Evolutionary conservation across 2,113 vertebrate genomes (phyloP).

Genomic region (Parus major): DNA sequence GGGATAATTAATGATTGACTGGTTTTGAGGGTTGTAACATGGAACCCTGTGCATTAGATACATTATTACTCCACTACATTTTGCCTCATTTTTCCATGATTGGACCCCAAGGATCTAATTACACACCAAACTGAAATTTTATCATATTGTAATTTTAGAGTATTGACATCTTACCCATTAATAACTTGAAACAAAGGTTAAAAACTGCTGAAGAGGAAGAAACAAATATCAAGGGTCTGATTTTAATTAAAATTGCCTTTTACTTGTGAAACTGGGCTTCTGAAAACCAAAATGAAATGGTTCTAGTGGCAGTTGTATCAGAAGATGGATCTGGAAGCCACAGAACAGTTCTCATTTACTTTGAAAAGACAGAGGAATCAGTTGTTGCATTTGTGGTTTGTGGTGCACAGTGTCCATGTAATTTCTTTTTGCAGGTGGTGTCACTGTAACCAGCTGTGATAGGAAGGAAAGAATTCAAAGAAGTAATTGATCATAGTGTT

Average conservation of each 20-base stretch:
- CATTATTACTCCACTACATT: not conserved
- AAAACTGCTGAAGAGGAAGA: not conserved
- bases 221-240: not conserved
- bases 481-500: not conserved
- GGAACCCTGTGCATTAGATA: accelerated
- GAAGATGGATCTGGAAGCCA: not conserved
- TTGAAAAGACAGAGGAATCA: not conserved
- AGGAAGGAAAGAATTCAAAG: not conserved
- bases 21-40: not conserved
- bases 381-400: not conserved
- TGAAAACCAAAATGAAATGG: not conserved
- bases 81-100: not conserved
- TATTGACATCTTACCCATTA: not conserved
- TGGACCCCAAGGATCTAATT: not conserved
- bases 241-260: not conserved
- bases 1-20: not conserved
- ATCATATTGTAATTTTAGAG: not conserved
- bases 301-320: not conserved
- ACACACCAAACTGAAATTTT: not conserved
- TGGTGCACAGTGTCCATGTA: not conserved
- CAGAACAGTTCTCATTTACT: not conserved
- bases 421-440: not conserved
- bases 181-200: not conserved
- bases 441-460: not conserved
- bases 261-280: not conserved